Percentiles rank a stretch among this genome's conserved stretches.
These are phyloP conservation scores for Simalia tracyae DNA, from an alignment of 2,797 vertebrate species.

Conservation along the genomic window DNA sequence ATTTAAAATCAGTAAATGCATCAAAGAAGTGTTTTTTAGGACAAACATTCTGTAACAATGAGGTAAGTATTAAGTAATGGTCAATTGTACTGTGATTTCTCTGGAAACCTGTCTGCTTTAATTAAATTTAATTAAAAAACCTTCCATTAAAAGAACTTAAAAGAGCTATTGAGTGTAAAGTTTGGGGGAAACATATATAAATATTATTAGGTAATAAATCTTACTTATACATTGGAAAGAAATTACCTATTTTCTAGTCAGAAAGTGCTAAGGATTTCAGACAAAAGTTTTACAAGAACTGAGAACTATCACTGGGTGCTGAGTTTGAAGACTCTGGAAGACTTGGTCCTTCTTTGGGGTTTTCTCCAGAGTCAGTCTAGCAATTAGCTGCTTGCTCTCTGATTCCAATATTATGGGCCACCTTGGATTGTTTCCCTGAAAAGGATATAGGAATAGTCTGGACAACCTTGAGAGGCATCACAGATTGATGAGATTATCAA, in stretches of 20 bases:
- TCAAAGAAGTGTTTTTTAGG: not conserved
- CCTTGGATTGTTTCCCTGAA: not conserved
- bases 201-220: not conserved
- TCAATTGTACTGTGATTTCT: not conserved
- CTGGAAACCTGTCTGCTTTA: not conserved
- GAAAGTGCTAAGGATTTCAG: not conserved
- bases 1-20: not conserved
- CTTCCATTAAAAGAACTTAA: not conserved
- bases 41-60: not conserved
- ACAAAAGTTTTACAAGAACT: not conserved
- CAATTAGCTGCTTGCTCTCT: not conserved
- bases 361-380: not conserved
- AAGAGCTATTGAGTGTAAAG: not conserved
- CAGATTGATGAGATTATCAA: not conserved
- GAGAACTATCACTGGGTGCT: not conserved
- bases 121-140: no score
- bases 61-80: not conserved
- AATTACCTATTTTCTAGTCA: not conserved
- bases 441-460: not conserved
- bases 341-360: not conserved
- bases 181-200: not conserved
- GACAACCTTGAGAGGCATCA: not conserved
- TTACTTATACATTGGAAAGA: not conserved
- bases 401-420: not conserved
- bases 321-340: not conserved